Evolutionary conservation across 2,888 invertebrate genomes (phyloP).

Genomic region (Tortrix viridana): DNA sequence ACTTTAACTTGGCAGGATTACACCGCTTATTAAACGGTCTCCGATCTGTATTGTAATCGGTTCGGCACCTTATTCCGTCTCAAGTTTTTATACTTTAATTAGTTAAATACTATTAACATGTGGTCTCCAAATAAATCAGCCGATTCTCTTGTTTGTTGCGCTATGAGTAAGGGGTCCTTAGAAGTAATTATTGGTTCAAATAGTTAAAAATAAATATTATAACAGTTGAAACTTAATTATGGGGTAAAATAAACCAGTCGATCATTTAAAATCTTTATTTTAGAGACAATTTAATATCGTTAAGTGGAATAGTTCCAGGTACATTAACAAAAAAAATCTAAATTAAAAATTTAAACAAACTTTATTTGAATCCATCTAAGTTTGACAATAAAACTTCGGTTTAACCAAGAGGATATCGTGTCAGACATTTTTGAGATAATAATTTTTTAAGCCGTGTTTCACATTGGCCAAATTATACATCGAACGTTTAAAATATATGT

Average conservation of each 20-base stretch:
- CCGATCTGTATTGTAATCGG: no score
- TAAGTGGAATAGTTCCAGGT: constrained; percentile 43
- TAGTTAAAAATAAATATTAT: background rate
- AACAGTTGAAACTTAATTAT: background rate
- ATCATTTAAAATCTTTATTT: constrained; percentile 28
- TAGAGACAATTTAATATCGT: constrained; percentile 23
- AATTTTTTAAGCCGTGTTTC: constrained; percentile 8
- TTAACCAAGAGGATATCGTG: constrained; percentile 13
- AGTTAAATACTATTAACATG: no score
- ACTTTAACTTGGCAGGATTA: no score
- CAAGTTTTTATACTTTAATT: no score
- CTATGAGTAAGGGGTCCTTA: no score
- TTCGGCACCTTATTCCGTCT: no score
- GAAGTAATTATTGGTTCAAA: no score
- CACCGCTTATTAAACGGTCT: no score
- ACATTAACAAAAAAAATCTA: constrained; percentile 41
- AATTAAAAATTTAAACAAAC: constrained; percentile 18
- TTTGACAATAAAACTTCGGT: constrained; percentile 42
- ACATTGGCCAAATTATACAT: background rate
- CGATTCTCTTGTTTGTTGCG: no score
- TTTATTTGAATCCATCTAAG: constrained; percentile 12
- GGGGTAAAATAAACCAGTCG: constrained; percentile 6
- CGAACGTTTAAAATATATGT: background rate
- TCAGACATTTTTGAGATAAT: constrained; percentile 30
- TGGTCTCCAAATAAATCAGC: no score